Evolutionary conservation across 1,140 invertebrate species (phyloP), one percentile per base, ranked within the genome.

Genomic region (Cyrtorhinus lividipennis): DNA sequence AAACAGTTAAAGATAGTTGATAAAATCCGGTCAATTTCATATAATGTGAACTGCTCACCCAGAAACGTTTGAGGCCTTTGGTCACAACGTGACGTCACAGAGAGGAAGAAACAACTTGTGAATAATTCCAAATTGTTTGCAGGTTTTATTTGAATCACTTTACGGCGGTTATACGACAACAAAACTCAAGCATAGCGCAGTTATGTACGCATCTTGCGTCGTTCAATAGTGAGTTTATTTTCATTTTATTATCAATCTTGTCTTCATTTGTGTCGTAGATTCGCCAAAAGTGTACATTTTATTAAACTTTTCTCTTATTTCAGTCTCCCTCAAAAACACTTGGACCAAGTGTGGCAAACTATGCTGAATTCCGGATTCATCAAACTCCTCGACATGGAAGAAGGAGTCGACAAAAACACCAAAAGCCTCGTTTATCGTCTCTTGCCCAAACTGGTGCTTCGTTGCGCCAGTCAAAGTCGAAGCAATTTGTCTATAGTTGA

Each of bases 61-160:
- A n/a, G n/a, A n/a, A n/a, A n/a, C n/a, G n/a, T n/a, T n/a, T n/a
- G n/a, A n/a, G n/a, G n/a, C n/a, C n/a, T n/a, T n/a, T n/a, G n/a
- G n/a, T n/a, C n/a, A n/a, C n/a, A n/a, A n/a, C n/a, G n/a, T n/a
- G n/a, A n/a, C n/a, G n/a, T n/a, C n/a, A n/a, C n/a, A n/a, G n/a
- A n/a, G n/a, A n/a, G n/a, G n/a, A n/a, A n/a, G n/a, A n/a, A n/a
- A n/a, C n/a, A n/a, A n/a, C n/a, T n/a, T n/a, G n/a, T n/a, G n/a
- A n/a, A n/a, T n/a, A n/a, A n/a, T n/a, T n/a, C n/a, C n/a, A n/a
- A n/a, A 15, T 38, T 38, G 61, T 67, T 77, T 79, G 45, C 73
- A 88, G 82, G 82, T 91, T 20, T 82, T 93, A 64, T 94, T 92
- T 76, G 88, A 92, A 68, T 87, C 88, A 44, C 74, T 95, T 5